Evolutionary conservation across 2,888 invertebrate genomes (phyloP).

Genomic region (Eretmocerus hayati): DNA sequence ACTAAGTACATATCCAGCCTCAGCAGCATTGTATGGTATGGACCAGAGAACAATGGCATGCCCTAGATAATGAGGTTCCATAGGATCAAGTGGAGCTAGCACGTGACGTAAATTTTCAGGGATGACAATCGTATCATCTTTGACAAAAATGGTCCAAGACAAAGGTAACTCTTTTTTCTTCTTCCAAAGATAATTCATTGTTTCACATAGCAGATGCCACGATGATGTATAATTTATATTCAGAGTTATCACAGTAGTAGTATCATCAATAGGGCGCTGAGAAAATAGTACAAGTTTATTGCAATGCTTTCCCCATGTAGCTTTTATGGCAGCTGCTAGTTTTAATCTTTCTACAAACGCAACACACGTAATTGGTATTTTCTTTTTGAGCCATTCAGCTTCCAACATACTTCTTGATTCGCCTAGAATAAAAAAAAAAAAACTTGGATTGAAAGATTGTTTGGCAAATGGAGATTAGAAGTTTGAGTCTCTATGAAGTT

Average conservation of each 20-base stretch:
- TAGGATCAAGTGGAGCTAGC: slow-evolving; percentile 47
- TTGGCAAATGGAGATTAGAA: too few relatives aligned
- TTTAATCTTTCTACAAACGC: slow-evolving; percentile 47
- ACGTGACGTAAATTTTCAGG: slow-evolving; percentile 53
- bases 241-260: slow-evolving; percentile 33
- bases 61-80: slow-evolving; percentile 51
- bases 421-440: not conserved
- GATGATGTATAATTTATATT: slow-evolving; percentile 40
- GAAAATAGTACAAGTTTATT: slow-evolving; percentile 42
- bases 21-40: slow-evolving; percentile 50
- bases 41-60: slow-evolving; percentile 53
- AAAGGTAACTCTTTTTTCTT: slow-evolving; percentile 21
- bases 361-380: slow-evolving; percentile 47
- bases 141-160: slow-evolving; percentile 53
- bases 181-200: slow-evolving; percentile 41
- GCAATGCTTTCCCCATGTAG: slow-evolving; percentile 47
- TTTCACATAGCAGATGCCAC: slow-evolving; percentile 48
- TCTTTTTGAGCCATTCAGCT: slow-evolving; percentile 36
- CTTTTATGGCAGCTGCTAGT: slow-evolving; percentile 41
- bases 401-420: slow-evolving; percentile 24
- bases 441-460: too few relatives aligned
- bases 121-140: slow-evolving; percentile 52
- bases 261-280: slow-evolving; percentile 26
- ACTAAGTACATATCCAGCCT: slow-evolving; percentile 54
- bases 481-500: too few relatives aligned